Conservation (phyloP, 2,797 vertebrate genomes). For the Gallirallus australis region DNA sequence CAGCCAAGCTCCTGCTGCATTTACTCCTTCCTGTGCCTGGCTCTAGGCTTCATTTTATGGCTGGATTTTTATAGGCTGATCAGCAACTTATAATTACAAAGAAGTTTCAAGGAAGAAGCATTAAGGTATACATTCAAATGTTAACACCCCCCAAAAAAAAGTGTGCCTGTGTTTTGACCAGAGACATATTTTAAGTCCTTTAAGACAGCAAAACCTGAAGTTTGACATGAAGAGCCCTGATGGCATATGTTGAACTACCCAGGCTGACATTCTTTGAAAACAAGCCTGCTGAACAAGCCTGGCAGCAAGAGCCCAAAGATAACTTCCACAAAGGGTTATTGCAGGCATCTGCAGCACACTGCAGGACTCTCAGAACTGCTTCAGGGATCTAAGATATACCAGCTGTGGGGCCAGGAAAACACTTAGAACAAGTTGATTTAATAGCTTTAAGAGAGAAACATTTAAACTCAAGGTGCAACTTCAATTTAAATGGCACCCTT, state of each 20-base stretch:
- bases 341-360: neutral
- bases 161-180: neutral
- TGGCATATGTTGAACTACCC: neutral
- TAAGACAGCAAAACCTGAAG: neutral
- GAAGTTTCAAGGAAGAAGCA: neutral
- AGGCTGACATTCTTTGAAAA: neutral
- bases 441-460: neutral
- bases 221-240: neutral
- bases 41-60: neutral
- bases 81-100: neutral
- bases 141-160: rapidly evolving
- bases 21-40: neutral
- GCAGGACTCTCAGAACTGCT: neutral
- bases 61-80: neutral
- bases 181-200: neutral
- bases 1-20: neutral
- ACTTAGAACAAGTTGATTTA: neutral
- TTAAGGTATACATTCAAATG: neutral
- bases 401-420: neutral
- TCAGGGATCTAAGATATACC: neutral
- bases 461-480: neutral
- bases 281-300: neutral
- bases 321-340: neutral
- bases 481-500: neutral
- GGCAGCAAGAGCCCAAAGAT: neutral